Evolutionary conservation across 2,888 invertebrate genomes (phyloP), one percentile per base, ranked within the genome.

Genomic region (Alitta virens): DNA sequence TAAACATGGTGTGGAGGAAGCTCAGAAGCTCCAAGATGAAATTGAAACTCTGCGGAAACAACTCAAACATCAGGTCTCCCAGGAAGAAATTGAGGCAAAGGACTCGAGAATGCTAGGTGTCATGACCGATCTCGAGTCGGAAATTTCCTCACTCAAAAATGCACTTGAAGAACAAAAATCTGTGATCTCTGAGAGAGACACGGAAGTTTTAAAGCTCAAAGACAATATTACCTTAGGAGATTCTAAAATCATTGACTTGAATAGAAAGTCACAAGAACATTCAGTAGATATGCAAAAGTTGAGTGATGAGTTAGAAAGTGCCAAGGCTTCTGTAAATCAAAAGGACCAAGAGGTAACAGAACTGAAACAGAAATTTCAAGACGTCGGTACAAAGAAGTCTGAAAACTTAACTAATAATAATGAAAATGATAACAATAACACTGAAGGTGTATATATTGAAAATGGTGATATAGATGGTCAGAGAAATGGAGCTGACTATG

Each of bases 81-180:
- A 33, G n/a, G 53, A 33, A 7, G 54, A 59, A 53, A 43, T 56
- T 14, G 57, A 63, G 52, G 60, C 52, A 21, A 52, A 49, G 12
- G 59, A 59, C 14, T 57, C 68, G 5, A 55, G 38, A 42, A 63
- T 61, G n/a, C 58, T 63, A 43, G 65, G 61, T 18, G 60, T 70
- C 9, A 63, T 68, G 5, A 66, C 69, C 55, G 66, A 67, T 16
- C 42, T 69, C 21, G 68, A 68, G 56, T 54, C 63, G 12, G 68
- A 70, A 40, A 53, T 69, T 9, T 60, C 40, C 12, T 9, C 7
- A 16, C 27, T 68, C 3, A 62, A 38, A 0, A 62, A 66, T 33
- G 68, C 60, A 52, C 59, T 74, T 3, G 33, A 50, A 51, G 52
- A 56, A 25, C n/a, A 21, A 26, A 26, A 18, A 27, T 33, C 46